Base-by-base conservation (phyloP, 2,888 invertebrate genomes). In the Ypsolopha scabrella region DNA sequence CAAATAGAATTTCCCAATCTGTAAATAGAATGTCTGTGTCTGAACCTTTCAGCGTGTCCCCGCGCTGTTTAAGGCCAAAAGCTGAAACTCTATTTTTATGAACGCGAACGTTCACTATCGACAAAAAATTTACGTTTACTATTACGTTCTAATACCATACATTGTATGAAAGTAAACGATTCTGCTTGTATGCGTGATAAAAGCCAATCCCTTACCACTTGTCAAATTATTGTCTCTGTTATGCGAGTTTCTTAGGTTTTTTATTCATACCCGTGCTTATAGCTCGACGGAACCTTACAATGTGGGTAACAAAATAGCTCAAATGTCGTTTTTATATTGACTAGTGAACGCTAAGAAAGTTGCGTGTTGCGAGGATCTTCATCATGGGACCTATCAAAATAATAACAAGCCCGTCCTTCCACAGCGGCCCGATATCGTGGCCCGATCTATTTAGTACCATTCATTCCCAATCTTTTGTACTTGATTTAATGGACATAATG, bases 1-100 rank as follows among this genome's bases (percentile, higher is more conserved):
- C 83, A 83, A 86, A 85, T 82, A 86, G 71, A 80, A 81, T 82
- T 79, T 78, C 73, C 74, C 63, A 80, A 75, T 71, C 78, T 69
- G 79, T 76, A 83, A 83, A 86, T 79, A 83, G 72, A 71, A 79
- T 72, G 72, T 72, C 74, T 77, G 68, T 80, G 80, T 75, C 76
- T 80, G 75, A 80, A 81, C 76, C 79, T 73, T 24, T 67, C 62
- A 62, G 62, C 65, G 61, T 70, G 67, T 68, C 68, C 67, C 67
- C 65, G 60, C 70, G 63, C 70, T 68, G 70, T 70, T 76, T 70
- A 69, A 67, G 64, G 61, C 65, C 65, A 67, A 70, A 76, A 70
- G 71, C 72, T 70, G 66, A 70, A 78, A 75, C 74, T 71, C 70
- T 72, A 77, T 79, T 80, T 78, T 74, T 75, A 73, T 72, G 67